Conservation (phyloP, 1,140 invertebrate genomes). For the Hydropsyche tenuis region DNA sequence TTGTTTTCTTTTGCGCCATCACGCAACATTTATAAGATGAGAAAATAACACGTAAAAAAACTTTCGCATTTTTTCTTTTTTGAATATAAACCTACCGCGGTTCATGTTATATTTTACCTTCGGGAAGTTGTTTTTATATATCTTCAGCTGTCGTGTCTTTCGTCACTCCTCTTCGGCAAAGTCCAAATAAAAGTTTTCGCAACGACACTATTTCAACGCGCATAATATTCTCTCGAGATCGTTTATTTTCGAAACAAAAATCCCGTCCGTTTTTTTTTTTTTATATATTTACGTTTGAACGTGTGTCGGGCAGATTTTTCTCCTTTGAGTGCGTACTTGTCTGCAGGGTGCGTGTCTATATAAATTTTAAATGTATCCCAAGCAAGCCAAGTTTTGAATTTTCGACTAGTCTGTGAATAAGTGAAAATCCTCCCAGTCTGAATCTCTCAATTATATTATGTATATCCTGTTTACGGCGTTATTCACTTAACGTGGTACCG, state of each 20-base stretch:
- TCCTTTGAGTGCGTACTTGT: not conserved
- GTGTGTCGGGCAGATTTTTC: not conserved
- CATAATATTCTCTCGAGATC: too few relatives aligned
- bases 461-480: not conserved
- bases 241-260: too few relatives aligned
- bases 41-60: not conserved
- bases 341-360: not conserved
- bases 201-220: not conserved
- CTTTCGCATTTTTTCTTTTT: not conserved
- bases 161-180: too few relatives aligned
- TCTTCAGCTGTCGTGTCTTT: not conserved
- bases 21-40: not conserved
- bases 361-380: not conserved
- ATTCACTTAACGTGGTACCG: not conserved
- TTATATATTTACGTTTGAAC: not conserved
- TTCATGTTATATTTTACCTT: not conserved
- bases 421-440: not conserved
- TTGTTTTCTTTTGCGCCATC: not conserved
- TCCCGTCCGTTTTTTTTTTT: too few relatives aligned
- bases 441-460: not conserved
- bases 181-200: too few relatives aligned
- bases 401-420: slow-evolving; percentile 9
- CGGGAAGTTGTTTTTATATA: not conserved
- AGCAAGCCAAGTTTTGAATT: slow-evolving; percentile 3
- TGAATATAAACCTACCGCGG: too few relatives aligned